Conservation (phyloP, 2,797 vertebrate species). For the Emydoidea blandingii region DNA sequence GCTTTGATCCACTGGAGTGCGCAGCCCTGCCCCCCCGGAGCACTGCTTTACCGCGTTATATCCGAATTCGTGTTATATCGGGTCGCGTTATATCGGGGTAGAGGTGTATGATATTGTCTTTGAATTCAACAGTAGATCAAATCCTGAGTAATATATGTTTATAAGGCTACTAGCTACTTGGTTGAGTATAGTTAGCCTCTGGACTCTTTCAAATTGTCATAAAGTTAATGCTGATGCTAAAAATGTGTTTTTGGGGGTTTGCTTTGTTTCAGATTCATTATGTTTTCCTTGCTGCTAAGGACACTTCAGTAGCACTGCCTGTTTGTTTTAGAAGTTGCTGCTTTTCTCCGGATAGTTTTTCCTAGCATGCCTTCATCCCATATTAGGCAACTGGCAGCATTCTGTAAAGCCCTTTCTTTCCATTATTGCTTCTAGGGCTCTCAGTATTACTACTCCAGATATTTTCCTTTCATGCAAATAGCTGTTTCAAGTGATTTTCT, state of each 20-base stretch:
- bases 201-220: neutral
- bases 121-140: neutral
- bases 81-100: too few species aligned
- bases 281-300: neutral
- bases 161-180: neutral
- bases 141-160: neutral
- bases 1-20: too few species aligned
- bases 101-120: neutral
- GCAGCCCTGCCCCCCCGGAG: too few species aligned
- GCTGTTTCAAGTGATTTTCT: neutral
- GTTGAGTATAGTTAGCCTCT: neutral
- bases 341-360: rapidly evolving
- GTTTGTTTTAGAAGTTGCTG: neutral
- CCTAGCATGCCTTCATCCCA: neutral
- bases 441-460: neutral
- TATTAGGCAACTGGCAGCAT: neutral
- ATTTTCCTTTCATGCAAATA: neutral
- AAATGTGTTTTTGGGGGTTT: neutral
- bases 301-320: neutral
- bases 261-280: neutral
- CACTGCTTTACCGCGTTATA: too few species aligned
- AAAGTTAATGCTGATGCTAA: neutral
- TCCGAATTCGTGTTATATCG: too few species aligned
- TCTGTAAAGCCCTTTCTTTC: neutral
- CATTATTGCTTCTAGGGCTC: neutral